Evolutionary conservation across 2,113 vertebrate species (phyloP).

Genomic region (Gopherus evgoodei): DNA sequence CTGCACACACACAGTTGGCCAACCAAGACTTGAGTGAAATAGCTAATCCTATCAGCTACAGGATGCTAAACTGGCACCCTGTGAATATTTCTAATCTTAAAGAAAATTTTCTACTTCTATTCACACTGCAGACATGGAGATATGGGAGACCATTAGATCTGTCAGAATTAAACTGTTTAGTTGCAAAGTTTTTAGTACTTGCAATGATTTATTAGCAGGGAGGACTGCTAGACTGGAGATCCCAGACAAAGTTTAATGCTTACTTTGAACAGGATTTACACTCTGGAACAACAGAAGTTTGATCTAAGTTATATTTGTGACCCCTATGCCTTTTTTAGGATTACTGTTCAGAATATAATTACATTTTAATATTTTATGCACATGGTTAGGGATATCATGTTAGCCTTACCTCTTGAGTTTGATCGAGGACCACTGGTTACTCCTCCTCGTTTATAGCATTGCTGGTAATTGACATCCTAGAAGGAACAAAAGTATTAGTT

Average conservation of each 20-base stretch:
- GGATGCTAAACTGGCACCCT: no score
- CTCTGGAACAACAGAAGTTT: neutral
- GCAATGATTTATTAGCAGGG: neutral
- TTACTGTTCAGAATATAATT: neutral
- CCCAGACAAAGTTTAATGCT: neutral
- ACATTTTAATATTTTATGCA: neutral
- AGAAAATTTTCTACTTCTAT: neutral
- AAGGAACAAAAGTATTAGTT: conserved; percentile 2
- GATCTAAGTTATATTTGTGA: accelerated
- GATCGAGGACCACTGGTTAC: conserved; percentile 78
- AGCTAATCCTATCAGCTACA: neutral
- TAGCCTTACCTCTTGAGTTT: conserved; percentile 85
- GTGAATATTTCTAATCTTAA: neutral
- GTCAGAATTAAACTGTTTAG: neutral
- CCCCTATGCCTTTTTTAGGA: neutral
- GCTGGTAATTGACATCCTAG: conserved; percentile 90
- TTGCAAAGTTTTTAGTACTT: neutral
- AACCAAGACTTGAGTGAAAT: neutral
- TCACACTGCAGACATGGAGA: neutral
- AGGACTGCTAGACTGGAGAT: neutral
- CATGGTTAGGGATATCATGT: neutral
- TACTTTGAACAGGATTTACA: neutral
- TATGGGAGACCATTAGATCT: neutral
- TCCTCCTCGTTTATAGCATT: conserved; percentile 84
- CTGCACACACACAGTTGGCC: neutral